Base-by-base conservation (phyloP, 1,140 invertebrate genomes). In the Formica selysi region DNA sequence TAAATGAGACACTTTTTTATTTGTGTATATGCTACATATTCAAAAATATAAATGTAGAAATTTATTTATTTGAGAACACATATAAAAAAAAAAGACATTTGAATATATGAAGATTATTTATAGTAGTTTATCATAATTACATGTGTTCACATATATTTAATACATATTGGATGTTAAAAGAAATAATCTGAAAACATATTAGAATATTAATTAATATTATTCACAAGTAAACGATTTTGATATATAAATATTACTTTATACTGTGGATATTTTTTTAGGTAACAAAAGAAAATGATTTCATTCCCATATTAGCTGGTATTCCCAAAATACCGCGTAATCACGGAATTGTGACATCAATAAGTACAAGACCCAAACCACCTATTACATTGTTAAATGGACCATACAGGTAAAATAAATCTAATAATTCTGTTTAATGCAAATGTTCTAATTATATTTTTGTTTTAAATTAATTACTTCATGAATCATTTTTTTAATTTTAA, bases 271-370 rank as follows among this genome's bases (percentile, higher is more conserved):
- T 19, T 85, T 86, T 86, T 81, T 64, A 92, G 90, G 36, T 10
- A 32, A 62, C 65, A 51, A 64, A 87, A 26, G 89, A 91, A 73
- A 68, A 81, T 44, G 87, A 87, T 64, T 94, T 90, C 41, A 29
- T 92, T 48, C 92, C 92, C 38, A 22, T 93, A n/a, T 78, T 93
- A 5, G 86, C 85, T 38, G 93, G 90, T 19, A 93, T 93, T 61
- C 91, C 94, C 4, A 93, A 94, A 90, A 59, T 91, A 83, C 67
- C 86, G 16, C 88, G 89, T 51, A 26, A 76, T 11, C 64, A 87
- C 10, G 71, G 85, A 6, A 88, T 19, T 68, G 22, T 64, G 4
- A 26, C 68, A 48, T 36, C 57, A n/a, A 48, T 48, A 19, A 91
- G 74, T 22, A 79, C 86, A 59, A 91, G 88, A 67, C 74, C 81